These are phyloP conservation scores for Lampris incognitus DNA, from an alignment of 2,113 vertebrate genomes.

Conservation along the genomic window DNA sequence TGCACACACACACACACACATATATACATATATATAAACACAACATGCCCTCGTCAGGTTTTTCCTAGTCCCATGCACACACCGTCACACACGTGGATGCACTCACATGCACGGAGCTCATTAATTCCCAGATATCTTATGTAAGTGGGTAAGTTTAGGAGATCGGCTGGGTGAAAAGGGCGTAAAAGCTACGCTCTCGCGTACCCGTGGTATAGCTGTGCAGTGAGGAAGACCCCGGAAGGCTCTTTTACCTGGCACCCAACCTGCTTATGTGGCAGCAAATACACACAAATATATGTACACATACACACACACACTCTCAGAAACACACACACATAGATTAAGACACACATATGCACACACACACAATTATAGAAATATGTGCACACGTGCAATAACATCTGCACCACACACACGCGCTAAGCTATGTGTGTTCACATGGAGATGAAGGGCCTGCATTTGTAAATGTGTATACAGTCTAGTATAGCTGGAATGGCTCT, in stretches of 20 bases:
- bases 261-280: conserved; percentile 17
- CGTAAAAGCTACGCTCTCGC: neutral
- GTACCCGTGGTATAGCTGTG: conserved; percentile 10
- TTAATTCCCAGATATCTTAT: too few species aligned
- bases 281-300: neutral
- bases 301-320: neutral
- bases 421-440: neutral
- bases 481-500: too few species aligned
- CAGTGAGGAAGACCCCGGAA: neutral
- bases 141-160: too few species aligned
- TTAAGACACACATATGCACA: neutral
- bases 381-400: neutral
- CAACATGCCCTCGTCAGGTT: neutral
- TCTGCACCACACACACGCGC: neutral
- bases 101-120: neutral
- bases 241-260: conserved; percentile 4
- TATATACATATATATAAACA: neutral
- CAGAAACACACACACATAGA: neutral
- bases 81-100: neutral
- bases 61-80: neutral
- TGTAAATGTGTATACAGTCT: neutral
- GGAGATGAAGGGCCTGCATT: too few species aligned
- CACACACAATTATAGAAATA: conserved; percentile 1
- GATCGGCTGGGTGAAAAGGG: neutral
- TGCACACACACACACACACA: neutral